Conservation (phyloP, 92 coral and sea anemone genomes). For the Palythoa grandiflora region DNA sequence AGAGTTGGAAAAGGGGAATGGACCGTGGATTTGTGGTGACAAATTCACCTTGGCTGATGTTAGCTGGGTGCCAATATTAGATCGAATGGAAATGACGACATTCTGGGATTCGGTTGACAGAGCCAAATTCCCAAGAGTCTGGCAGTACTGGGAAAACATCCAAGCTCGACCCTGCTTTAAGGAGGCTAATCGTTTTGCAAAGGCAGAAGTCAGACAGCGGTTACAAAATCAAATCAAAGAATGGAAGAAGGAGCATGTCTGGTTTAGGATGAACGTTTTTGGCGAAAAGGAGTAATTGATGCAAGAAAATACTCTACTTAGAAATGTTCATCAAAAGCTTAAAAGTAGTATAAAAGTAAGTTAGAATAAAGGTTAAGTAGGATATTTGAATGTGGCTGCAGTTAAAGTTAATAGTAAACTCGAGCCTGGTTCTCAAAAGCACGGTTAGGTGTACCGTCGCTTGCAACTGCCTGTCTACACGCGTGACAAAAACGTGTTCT, state of each 20-base stretch:
- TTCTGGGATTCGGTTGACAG: slow-evolving; percentile 40
- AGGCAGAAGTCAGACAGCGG: not conserved
- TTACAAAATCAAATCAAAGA: not conserved
- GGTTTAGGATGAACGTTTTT: slow-evolving; percentile 37
- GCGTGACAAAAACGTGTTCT: too few species aligned
- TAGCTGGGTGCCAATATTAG: slow-evolving; percentile 46
- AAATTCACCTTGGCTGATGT: slow-evolving; percentile 38
- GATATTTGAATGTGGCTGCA: too few species aligned
- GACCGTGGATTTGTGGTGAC: slow-evolving; percentile 46
- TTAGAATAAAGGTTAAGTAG: too few species aligned
- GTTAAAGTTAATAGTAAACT: too few species aligned
- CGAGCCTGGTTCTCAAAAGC: too few species aligned
- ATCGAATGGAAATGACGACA: slow-evolving; percentile 27
- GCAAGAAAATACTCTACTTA: not conserved
- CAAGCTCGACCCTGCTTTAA: slow-evolving; percentile 42
- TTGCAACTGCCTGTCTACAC: too few species aligned
- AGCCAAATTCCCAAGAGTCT: slow-evolving; percentile 12
- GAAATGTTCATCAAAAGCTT: not conserved
- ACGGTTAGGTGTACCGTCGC: too few species aligned
- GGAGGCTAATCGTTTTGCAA: slow-evolving; percentile 29
- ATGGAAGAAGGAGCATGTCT: slow-evolving; percentile 28
- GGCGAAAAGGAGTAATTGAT: not conserved
- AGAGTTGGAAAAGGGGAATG: slow-evolving; percentile 36
- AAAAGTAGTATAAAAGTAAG: too few species aligned
- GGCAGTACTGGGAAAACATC: slow-evolving; percentile 42